phyloP scores from a whole-genome alignment of 2,888 invertebrate species.

The Eupeodes latifasciatus region DNA sequence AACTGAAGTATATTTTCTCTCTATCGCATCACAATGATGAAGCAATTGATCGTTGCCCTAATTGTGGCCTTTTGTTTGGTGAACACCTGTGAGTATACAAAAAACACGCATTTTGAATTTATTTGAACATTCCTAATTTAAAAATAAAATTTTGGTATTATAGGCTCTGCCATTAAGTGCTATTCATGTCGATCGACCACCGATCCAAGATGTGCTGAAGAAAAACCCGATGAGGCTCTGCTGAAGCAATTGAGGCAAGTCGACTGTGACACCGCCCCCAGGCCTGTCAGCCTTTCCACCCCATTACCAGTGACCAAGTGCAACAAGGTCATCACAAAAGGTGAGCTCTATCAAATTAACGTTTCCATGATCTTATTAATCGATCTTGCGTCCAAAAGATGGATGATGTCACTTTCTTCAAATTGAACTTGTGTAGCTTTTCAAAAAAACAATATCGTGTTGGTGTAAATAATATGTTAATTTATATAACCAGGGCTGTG shows the following conservation, averaged over 20 bases:
- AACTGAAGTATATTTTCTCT: slow-evolving; percentile 6
- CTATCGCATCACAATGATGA: slow-evolving; percentile 78
- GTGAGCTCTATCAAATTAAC: slow-evolving; percentile 36
- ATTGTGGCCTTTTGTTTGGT: slow-evolving; percentile 80
- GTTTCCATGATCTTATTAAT: neutral
- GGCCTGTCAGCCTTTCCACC: slow-evolving; percentile 79
- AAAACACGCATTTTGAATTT: neutral
- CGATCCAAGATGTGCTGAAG: slow-evolving; percentile 81
- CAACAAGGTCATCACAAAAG: slow-evolving; percentile 82
- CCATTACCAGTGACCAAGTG: slow-evolving; percentile 81
- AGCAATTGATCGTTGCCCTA: slow-evolving; percentile 79
- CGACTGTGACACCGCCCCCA: slow-evolving; percentile 80
- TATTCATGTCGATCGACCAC: slow-evolving; percentile 82
- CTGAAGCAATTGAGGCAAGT: slow-evolving; percentile 79
- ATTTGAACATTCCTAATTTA: neutral
- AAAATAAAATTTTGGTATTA: neutral
- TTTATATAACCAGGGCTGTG: slow-evolving; percentile 42
- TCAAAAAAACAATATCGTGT: neutral
- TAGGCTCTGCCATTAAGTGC: slow-evolving; percentile 82
- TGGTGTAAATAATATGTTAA: neutral
- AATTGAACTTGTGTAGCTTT: slow-evolving; percentile 6
- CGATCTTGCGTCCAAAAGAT: neutral
- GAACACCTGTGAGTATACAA: slow-evolving; percentile 80
- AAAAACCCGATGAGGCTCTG: slow-evolving; percentile 78
- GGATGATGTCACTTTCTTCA: slow-evolving; percentile 65